Evolutionary conservation across 2,888 invertebrate species (phyloP), one percentile per base, ranked within the genome.

Genomic region (Pterostichus madidus): DNA sequence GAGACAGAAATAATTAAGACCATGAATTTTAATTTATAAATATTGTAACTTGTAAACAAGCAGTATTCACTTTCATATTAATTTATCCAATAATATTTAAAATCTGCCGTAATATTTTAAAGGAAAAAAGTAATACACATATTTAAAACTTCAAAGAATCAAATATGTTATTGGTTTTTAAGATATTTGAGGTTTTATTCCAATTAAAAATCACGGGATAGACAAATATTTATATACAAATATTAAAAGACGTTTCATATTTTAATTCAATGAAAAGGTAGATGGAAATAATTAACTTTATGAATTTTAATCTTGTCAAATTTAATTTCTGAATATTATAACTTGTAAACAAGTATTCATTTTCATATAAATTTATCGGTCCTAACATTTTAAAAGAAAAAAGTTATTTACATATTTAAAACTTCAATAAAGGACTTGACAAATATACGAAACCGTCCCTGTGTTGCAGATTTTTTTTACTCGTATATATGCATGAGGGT

Each of bases 1-100:
- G n/a, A n/a, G n/a, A n/a, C n/a, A n/a, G n/a, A n/a, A n/a, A n/a
- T n/a, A n/a, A n/a, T n/a, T n/a, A n/a, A n/a, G n/a, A n/a, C n/a
- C n/a, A 35, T 3, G 35, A 35, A 35, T 35, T 35, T 35, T 53
- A 53, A 53, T 15, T 53, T 53, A 53, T 53, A 53, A 53, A 5
- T 24, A 59, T 8, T 59, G 24, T 46, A 46, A 24, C 0, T 24
- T 59, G 5, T 46, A 8, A 59, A 59, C 56, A 59, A 24, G 6
- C 56, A 59, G 24, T 59, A 24, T 24, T 59, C 56, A n/a, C n/a
- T n/a, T n/a, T n/a, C n/a, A n/a, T n/a, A 59, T 59, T 59, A 59
- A 59, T 59, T 59, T 59, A 59, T 59, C 56, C 56, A 59, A 59
- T 59, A 59, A 59, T 59, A 59, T 59, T 24, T 59, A 24, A 24